Evolutionary conservation across 37 sponge, comb jelly and placozoan species (phyloP), one percentile per base, ranked within the genome.

Genomic region (Ianthella basta): DNA sequence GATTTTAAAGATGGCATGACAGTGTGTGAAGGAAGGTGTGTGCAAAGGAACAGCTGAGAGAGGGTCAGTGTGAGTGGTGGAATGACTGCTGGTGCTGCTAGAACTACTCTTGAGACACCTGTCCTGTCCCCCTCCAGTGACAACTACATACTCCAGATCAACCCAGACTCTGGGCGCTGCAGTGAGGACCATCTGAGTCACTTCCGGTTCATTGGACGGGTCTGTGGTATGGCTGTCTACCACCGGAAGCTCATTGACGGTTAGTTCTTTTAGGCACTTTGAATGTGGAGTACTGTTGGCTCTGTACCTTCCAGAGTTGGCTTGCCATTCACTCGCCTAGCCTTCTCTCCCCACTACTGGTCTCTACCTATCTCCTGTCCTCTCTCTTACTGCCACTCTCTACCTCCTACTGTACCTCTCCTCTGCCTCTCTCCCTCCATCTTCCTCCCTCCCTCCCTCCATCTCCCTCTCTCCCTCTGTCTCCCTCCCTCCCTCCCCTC

Each of bases 171-270:
- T 44, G 95, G 92, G 32, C 23, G 92, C 13, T 86, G 88, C 77
- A 91, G 91, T 64, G 90, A 89, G 72, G 59, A 89, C 16, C 95
- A 95, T 60, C 79, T 91, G 23, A 56, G 59, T 23, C 89, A 91
- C 80, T 95, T 95, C 90, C 35, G 86, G 60, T 95, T 95, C 60
- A 87, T 91, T 40, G 95, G 92, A 10, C 44, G 95, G 59, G 83
- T 95, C 4, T 91, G 90, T 54, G 95, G 85, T 8, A 89, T 95
- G 95, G 95, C 95, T 55, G 92, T 95, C 19, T 95, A 89, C 85
- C 95, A 95, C 59, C 84, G 86, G 82, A 95, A 91, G 74, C 90
- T 95, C n/a, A 79, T 95, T 40, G 95, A 95, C 55, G 95, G 95
- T 95, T 66, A 82, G 86, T 61, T 80, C 66, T 24, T 56, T 14